phyloP scores from a whole-genome alignment of 1,140 invertebrate species.

The Polypedilum pembai region DNA sequence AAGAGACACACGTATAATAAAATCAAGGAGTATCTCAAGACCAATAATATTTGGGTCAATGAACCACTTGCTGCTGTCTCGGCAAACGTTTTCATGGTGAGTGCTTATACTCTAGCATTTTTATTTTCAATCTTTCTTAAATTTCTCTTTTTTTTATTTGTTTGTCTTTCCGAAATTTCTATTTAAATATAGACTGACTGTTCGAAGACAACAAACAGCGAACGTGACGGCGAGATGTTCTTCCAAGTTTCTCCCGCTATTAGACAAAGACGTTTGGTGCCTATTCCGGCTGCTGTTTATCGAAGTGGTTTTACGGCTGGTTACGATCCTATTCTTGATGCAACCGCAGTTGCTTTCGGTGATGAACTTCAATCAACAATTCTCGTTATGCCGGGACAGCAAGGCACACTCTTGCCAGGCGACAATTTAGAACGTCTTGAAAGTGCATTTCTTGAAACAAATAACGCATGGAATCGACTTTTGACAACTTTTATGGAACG shows the following conservation, averaged over 20 bases:
- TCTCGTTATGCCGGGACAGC: constrained; percentile 70
- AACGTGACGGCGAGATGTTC: constrained; percentile 73
- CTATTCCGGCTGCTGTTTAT: constrained; percentile 72
- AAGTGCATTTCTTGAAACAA: constrained; percentile 55
- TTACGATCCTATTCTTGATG: constrained; percentile 72
- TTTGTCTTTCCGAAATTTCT: constrained; percentile 26
- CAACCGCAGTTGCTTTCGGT: constrained; percentile 67
- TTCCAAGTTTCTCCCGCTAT: constrained; percentile 72
- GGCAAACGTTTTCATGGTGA: constrained; percentile 68
- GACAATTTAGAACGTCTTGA: constrained; percentile 67
- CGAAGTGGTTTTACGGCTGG: constrained; percentile 66
- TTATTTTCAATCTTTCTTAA: not conserved
- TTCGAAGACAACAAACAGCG: constrained; percentile 56
- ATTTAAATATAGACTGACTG: constrained; percentile 61
- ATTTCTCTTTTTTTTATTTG: constrained; percentile 30
- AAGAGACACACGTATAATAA: constrained; percentile 69
- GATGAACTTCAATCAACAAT: constrained; percentile 66
- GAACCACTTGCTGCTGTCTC: constrained; percentile 69
- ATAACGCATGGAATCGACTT: constrained; percentile 63
- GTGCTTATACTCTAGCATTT: constrained; percentile 29
- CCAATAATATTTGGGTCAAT: constrained; percentile 57
- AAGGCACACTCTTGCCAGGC: constrained; percentile 62
- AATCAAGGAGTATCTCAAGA: constrained; percentile 65
- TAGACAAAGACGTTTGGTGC: constrained; percentile 66
- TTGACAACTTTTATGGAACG: constrained; percentile 63